Evolutionary conservation across 1,140 invertebrate genomes (phyloP), one percentile per base, ranked within the genome.

Genomic region (Cyrtorhinus lividipennis): DNA sequence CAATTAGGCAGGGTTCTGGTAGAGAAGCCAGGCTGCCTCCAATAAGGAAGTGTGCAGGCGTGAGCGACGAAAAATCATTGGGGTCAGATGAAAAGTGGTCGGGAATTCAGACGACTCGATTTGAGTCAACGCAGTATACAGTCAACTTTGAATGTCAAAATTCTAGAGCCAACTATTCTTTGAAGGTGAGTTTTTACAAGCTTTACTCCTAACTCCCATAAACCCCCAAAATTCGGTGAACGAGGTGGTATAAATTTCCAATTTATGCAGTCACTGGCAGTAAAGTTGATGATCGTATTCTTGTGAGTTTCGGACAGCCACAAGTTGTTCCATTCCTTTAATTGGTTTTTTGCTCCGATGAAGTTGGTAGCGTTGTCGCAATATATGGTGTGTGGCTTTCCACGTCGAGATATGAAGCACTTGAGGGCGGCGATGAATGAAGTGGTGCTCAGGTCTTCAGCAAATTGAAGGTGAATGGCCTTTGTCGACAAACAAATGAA

Each of bases 381-480:
- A 59, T 53, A 65, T 10, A 68, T 64, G 1, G 61, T 8, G 1
- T 10, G 25, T 22, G n/a, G 24, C 2, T 22, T 20, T 2, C 67
- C 67, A 24, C 71, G 45, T 24, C 68, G 22, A 15, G 59, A 12
- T n/a, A 68, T 65, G 56, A 73, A 73, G 26, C 69, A 48, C 13
- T 46, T 59, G 8, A 73, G 56, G n/a, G 67, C 61, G 23, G 65
- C 61, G 0, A 72, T n/a, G n/a, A n/a, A n/a, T n/a, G n/a, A n/a
- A n/a, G n/a, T n/a, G n/a, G n/a, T n/a, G n/a, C n/a, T n/a, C 3
- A 72, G 20, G 63, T 67, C 65, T 5, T 20, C 48, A 0, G 70
- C 71, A 15, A 70, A 1, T 62, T 73, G 69, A n/a, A 73, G 26
- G 24, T 73, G 71, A 18, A 71, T 59, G 13, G 70, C 68, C 59